These are phyloP conservation scores for Cydia pomonella DNA, from an alignment of 1,140 invertebrate genomes.

Conservation along the genomic window DNA sequence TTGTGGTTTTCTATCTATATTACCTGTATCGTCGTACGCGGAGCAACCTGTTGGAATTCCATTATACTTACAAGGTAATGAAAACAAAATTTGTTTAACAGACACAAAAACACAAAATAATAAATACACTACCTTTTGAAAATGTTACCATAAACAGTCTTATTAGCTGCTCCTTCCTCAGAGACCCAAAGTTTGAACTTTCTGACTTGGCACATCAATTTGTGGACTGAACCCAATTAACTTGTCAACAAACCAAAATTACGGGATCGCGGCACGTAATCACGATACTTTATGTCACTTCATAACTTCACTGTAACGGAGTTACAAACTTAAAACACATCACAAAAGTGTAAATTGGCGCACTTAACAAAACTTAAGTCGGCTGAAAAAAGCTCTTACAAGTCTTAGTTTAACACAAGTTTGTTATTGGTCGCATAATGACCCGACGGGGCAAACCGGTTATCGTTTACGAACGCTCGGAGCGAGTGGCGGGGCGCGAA, in stretches of 20 bases:
- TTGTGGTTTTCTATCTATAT: not conserved
- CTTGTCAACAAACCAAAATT: slow-evolving; percentile 31
- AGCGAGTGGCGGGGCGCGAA: slow-evolving; percentile 39
- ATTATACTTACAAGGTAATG: not conserved
- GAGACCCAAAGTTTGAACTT: slow-evolving; percentile 23
- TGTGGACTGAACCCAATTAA: slow-evolving; percentile 11
- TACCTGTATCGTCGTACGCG: not conserved
- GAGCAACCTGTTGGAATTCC: slow-evolving; percentile 17
- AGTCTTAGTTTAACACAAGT: slow-evolving; percentile 47
- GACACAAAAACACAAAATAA: not conserved
- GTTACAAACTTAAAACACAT: slow-evolving; percentile 43
- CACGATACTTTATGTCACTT: slow-evolving; percentile 47
- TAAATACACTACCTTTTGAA: slow-evolving; percentile 16
- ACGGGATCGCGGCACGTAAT: slow-evolving; percentile 37
- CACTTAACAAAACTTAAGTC: slow-evolving; percentile 42
- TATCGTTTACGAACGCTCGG: slow-evolving; percentile 39
- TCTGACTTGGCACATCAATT: slow-evolving; percentile 28
- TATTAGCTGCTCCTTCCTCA: slow-evolving; percentile 14
- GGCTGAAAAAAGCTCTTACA: slow-evolving; percentile 40
- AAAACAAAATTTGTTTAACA: not conserved
- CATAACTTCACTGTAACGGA: slow-evolving; percentile 40
- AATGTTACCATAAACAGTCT: slow-evolving; percentile 18
- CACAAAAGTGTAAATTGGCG: slow-evolving; percentile 41
- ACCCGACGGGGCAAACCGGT: slow-evolving; percentile 54
- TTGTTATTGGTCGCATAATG: slow-evolving; percentile 55